phyloP scores from a whole-genome alignment of 2,797 vertebrate species.

The Perodicticus potto region DNA sequence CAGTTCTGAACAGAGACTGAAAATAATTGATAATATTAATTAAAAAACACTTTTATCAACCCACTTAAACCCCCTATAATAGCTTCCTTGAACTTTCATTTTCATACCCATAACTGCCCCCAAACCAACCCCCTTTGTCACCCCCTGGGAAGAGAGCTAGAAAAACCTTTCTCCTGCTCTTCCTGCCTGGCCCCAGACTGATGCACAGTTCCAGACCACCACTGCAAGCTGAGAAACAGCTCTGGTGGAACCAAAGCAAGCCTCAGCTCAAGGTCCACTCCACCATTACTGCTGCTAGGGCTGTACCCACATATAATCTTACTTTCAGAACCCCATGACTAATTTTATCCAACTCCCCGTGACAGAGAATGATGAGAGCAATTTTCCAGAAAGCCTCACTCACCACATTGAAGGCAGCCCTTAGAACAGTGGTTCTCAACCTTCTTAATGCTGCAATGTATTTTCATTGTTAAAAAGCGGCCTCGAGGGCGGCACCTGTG shows the following conservation, averaged over 20 bases:
- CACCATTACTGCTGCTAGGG: background rate
- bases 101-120: background rate
- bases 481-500: no score
- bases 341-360: background rate
- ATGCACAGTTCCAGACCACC: background rate
- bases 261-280: background rate
- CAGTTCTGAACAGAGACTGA: background rate
- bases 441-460: no score
- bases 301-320: fast-evolving
- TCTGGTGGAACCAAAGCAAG: background rate
- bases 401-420: background rate
- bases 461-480: no score
- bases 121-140: fast-evolving
- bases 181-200: background rate
- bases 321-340: background rate
- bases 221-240: background rate
- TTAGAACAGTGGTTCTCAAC: background rate
- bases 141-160: background rate
- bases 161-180: background rate
- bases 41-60: background rate
- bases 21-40: background rate
- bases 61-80: background rate
- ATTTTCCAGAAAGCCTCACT: background rate
- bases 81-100: background rate
- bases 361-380: background rate